phyloP scores from a whole-genome alignment of 1,140 invertebrate genomes.

The Bactericera cockerelli region DNA sequence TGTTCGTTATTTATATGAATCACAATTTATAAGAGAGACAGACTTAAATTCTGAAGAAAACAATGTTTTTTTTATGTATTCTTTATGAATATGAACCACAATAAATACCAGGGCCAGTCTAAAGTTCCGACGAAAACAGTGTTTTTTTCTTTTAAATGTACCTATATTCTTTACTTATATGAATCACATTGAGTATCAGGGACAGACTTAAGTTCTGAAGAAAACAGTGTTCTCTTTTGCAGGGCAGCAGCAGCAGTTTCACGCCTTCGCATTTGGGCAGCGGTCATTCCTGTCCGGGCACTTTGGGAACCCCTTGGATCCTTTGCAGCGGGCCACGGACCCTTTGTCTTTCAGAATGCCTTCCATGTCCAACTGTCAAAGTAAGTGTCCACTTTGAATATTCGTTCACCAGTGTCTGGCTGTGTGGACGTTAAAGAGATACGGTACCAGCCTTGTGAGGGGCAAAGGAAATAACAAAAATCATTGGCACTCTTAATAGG shows the following conservation, averaged over 20 bases:
- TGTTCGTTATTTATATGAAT: no score
- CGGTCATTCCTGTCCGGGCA: conserved; percentile 63
- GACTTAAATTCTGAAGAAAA: not conserved
- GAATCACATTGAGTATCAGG: not conserved
- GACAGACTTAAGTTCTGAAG: conserved; percentile 4
- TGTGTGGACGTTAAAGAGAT: no score
- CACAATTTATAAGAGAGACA: not conserved
- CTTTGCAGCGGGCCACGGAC: conserved; percentile 41
- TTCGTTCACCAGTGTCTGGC: no score
- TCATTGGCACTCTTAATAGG: no score
- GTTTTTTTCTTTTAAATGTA: no score
- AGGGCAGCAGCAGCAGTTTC: conserved; percentile 84
- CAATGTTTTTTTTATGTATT: conserved; percentile 58
- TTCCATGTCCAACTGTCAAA: conserved; percentile 69
- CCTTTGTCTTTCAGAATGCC: conserved; percentile 70
- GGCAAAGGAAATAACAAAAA: no score
- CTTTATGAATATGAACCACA: no score
- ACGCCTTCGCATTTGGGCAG: conserved; percentile 71
- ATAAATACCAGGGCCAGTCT: no score
- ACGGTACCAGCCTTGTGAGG: no score
- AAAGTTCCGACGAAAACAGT: no score
- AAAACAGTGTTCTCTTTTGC: conserved; percentile 51
- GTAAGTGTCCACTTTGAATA: conserved; percentile 43
- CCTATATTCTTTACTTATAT: no score
- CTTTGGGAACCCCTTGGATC: conserved; percentile 40